Conservation (phyloP, 2,113 vertebrate genomes). For the Carassius gibelio region DNA sequence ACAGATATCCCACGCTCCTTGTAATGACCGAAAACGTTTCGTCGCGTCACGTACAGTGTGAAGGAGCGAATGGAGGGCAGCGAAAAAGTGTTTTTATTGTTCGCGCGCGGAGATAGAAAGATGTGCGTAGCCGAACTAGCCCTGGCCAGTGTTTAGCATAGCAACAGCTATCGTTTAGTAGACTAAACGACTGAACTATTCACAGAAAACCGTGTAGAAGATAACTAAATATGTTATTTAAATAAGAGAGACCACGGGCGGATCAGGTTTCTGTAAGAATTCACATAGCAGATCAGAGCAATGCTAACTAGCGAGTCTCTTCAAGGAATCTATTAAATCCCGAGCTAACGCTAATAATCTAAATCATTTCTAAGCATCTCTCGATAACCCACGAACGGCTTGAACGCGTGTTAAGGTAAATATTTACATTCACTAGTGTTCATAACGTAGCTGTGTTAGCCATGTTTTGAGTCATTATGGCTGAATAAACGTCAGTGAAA, state of each 20-base stretch:
- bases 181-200: neutral
- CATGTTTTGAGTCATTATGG: constrained; percentile 23
- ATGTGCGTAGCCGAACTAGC: constrained; percentile 44
- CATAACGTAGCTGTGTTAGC: neutral
- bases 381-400: neutral
- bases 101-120: constrained; percentile 19
- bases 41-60: neutral
- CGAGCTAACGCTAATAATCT: constrained; percentile 13
- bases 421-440: constrained; percentile 9
- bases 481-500: constrained; percentile 21
- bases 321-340: constrained; percentile 26
- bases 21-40: neutral
- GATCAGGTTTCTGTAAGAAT: neutral
- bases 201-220: no score
- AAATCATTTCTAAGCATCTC: neutral
- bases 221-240: neutral
- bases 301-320: constrained; percentile 23
- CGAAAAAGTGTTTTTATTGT: constrained; percentile 39
- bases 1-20: neutral
- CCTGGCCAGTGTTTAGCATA: constrained; percentile 21
- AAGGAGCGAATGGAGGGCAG: neutral
- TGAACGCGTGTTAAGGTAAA: neutral
- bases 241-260: neutral
- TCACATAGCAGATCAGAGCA: neutral
- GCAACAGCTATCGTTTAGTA: constrained; percentile 2